A percentile compares a stretch with the other conserved stretches of the same genome.
Conservation (phyloP, 2,888 invertebrate genomes). For the Spicauda simplicius region DNA sequence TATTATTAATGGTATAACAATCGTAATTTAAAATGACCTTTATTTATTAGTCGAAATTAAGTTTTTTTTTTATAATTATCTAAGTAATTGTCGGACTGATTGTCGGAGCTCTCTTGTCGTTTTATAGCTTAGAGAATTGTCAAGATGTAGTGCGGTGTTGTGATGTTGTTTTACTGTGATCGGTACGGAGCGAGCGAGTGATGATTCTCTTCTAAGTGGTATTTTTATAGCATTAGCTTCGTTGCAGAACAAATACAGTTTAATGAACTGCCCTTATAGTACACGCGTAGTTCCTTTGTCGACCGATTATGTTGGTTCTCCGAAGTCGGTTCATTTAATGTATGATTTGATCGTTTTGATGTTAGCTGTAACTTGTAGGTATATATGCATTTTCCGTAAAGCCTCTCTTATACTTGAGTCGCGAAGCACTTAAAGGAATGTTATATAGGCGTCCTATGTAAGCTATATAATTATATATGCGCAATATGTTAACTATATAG, state of each 20-base stretch:
- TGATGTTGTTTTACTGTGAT: slow-evolving; percentile 38
- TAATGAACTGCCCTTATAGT: slow-evolving; percentile 1
- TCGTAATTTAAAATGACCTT: too few relatives aligned
- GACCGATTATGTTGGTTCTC: background rate
- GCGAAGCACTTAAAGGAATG: too few relatives aligned
- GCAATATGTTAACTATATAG: too few relatives aligned
- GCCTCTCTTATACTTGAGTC: too few relatives aligned
- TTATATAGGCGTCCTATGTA: too few relatives aligned
- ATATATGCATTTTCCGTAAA: background rate
- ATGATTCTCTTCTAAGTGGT: slow-evolving; percentile 11
- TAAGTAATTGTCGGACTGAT: slow-evolving; percentile 2
- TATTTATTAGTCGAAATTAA: too few relatives aligned
- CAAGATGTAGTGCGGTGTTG: slow-evolving; percentile 31
- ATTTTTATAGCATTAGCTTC: slow-evolving; percentile 14
- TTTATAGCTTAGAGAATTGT: slow-evolving; percentile 35
- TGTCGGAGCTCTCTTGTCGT: slow-evolving; percentile 43
- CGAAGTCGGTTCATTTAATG: slow-evolving; percentile 12
- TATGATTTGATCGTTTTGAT: background rate
- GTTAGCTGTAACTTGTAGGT: background rate
- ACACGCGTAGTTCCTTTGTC: slow-evolving; percentile 13
- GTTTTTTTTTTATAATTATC: background rate
- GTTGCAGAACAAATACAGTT: slow-evolving; percentile 15
- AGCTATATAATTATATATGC: too few relatives aligned
- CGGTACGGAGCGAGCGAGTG: slow-evolving; percentile 30
- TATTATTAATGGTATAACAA: too few relatives aligned